phyloP scores from a whole-genome alignment of 2,113 vertebrate species.

The Ploceus nigricollis region DNA sequence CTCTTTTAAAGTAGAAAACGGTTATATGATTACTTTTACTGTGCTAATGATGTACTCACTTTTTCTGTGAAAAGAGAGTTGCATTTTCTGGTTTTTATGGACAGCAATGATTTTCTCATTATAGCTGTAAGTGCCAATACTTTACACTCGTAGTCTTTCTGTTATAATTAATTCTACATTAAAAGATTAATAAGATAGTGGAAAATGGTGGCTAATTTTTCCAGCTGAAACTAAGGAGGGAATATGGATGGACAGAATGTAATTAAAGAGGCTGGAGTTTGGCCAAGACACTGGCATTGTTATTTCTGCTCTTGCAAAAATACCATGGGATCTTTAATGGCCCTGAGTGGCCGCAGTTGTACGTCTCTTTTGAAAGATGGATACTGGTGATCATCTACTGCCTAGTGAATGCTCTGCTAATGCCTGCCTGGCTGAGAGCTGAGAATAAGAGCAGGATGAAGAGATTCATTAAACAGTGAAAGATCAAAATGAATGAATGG shows the following conservation, averaged over 20 bases:
- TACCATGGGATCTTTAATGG: constrained; percentile 30
- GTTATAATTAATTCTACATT: constrained; percentile 32
- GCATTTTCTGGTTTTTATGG: not conserved
- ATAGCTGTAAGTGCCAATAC: not conserved
- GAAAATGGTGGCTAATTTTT: constrained; percentile 35
- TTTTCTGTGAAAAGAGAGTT: not conserved
- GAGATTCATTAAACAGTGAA: constrained; percentile 39
- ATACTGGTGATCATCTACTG: constrained; percentile 25
- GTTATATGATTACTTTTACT: not conserved
- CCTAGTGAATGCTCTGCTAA: constrained; percentile 24
- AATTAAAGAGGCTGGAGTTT: constrained; percentile 46
- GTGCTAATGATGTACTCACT: not conserved
- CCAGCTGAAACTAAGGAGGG: constrained; percentile 5
- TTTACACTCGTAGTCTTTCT: not conserved
- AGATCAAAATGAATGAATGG: constrained; percentile 36
- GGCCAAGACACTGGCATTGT: constrained; percentile 8
- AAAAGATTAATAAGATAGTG: constrained; percentile 42
- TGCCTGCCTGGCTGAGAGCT: constrained; percentile 2
- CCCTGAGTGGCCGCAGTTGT: constrained; percentile 9
- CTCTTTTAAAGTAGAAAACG: not conserved
- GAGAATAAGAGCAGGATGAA: constrained; percentile 45
- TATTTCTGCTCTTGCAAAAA: constrained; percentile 55
- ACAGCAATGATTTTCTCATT: not conserved
- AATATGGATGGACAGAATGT: constrained; percentile 31
- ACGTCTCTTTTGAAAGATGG: constrained; percentile 37